Base-by-base conservation (phyloP, 2,888 invertebrate genomes). In the Cantharis nigra region DNA sequence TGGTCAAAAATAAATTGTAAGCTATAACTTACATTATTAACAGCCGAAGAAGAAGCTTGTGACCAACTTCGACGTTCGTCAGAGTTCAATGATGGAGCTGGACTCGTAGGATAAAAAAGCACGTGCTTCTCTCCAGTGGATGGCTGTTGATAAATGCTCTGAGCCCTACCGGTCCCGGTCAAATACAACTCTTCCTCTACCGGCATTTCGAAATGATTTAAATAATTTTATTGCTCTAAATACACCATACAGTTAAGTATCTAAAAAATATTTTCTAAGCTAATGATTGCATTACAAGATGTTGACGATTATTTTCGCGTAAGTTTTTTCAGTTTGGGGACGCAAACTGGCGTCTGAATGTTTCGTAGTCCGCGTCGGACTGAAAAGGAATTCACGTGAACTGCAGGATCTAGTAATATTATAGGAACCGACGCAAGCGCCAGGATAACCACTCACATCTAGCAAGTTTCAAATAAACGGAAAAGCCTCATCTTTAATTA, bases 41-140 rank as follows among this genome's bases (percentile, higher is more conserved):
- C 82, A 64, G 84, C 83, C 16, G 85, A 83, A 28, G 83, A 83
- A 26, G 87, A 85, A 13, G 85, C 85, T 78, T 85, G 87, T 64
- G 85, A 86, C 87, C 87, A 88, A 82, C 84, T 87, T 80, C 86
- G 85, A 30, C 85, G 84, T 75, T 88, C 87, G 26, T 87, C 87
- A 10, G 87, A 86, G 76, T 84, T 85, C 65, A 85, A 84, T n/a
- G 88, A 86, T 62, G 88, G 87, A 28, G 87, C 87, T 23, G 89
- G 87, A 83, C 87, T 88, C 63, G 88, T 88, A 30, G 89, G 89
- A 81, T 89, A 89, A 82, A 89, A 89, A 75, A 89, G 85, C 81
- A 89, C 89, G 85, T 89, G 89, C 82, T 89, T 89, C 82, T 89
- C 89, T 26, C 89, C 88, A 7, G 88, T 88, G 9, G 88, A 87